Conservation (phyloP, 2,888 invertebrate genomes). For the Trypoxylon attenuatum region DNA sequence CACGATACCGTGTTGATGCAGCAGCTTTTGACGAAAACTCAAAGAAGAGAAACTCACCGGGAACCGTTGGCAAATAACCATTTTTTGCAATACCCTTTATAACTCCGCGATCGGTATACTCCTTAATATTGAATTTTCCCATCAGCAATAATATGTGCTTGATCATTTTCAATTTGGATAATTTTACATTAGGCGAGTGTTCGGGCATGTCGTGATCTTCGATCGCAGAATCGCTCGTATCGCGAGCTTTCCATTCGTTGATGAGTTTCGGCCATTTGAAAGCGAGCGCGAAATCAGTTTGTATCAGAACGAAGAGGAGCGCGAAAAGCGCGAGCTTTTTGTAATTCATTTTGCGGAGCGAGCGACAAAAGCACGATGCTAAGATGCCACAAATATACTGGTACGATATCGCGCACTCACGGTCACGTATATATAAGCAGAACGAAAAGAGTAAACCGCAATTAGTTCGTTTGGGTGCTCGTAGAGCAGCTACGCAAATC, state of each 20-base stretch:
- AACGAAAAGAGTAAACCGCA: no score
- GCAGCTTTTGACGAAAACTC: neutral
- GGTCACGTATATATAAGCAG: no score
- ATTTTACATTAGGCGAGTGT: neutral
- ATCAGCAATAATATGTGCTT: neutral
- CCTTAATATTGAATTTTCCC: neutral
- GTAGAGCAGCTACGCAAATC: no score
- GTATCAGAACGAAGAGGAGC: neutral
- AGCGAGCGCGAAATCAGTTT: neutral
- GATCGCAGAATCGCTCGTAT: no score
- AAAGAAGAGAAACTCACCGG: neutral
- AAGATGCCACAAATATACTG: no score
- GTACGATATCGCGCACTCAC: no score
- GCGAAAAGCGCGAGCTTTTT: no score
- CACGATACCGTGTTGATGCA: neutral
- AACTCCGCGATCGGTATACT: neutral
- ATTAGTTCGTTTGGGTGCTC: no score
- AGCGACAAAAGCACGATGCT: no score
- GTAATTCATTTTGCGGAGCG: no score
- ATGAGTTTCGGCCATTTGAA: neutral
- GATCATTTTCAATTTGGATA: neutral
- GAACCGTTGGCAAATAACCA: neutral
- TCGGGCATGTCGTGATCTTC: no score
- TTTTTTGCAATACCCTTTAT: neutral
- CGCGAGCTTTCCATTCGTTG: no score